A percentile compares a stretch with the other conserved stretches of the same genome.
Evolutionary conservation across 2,797 vertebrate genomes (phyloP).

Genomic region (Pipistrellus nathusii): DNA sequence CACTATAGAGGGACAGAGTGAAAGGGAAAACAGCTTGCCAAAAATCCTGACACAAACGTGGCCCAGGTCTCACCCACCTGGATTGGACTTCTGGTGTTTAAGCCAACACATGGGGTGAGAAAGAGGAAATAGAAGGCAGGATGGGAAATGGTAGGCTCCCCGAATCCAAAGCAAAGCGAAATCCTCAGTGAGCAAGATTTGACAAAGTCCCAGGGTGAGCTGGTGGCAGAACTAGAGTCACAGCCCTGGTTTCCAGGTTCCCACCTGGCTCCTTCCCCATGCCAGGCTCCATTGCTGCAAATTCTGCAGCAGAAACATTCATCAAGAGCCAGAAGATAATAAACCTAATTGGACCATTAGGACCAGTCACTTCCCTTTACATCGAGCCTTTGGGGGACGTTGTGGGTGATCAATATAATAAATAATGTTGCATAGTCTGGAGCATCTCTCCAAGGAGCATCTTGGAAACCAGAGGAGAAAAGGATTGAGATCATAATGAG

Average conservation of each 20-base stretch:
- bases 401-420: conserved; percentile 72
- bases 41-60: background rate
- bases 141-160: background rate
- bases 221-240: background rate
- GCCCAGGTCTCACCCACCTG: background rate
- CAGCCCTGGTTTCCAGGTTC: background rate
- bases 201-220: background rate
- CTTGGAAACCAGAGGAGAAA: conserved; percentile 68
- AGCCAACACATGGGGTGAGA: conserved; percentile 5
- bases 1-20: rapidly evolving
- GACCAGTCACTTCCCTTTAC: conserved; percentile 68
- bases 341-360: conserved; percentile 75
- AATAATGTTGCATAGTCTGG: conserved; percentile 67
- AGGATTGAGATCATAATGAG: background rate
- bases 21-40: background rate
- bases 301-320: conserved; percentile 45
- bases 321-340: conserved; percentile 70
- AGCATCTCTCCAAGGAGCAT: conserved; percentile 59
- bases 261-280: background rate
- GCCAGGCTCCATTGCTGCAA: background rate
- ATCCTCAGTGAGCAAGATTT: background rate
- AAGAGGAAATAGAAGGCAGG: background rate
- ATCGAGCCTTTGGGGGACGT: conserved; percentile 74
- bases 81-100: background rate
- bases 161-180: background rate